These are phyloP conservation scores for Dryomyza anilis DNA, from an alignment of 2,888 invertebrate genomes.

Conservation along the genomic window DNA sequence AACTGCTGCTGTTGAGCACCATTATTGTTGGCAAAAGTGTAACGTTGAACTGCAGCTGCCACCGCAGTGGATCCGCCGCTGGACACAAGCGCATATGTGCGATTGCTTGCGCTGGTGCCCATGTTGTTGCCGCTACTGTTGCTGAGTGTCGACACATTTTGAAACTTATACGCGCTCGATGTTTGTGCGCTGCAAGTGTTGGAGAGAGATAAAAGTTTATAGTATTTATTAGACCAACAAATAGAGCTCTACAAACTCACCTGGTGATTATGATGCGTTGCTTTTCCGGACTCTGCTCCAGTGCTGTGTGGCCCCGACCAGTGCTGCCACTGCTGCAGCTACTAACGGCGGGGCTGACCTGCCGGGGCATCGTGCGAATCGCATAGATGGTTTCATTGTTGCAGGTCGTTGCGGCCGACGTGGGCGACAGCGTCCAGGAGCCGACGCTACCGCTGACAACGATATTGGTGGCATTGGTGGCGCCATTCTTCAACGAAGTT, in stretches of 20 bases:
- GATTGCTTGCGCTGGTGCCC: slow-evolving; percentile 30
- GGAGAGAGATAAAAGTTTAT: background rate
- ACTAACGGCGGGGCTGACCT: slow-evolving; percentile 38
- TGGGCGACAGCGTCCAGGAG: slow-evolving; percentile 23
- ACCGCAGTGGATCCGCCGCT: slow-evolving; percentile 36
- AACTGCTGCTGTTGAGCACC: slow-evolving; percentile 39
- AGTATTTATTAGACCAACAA: too few relatives aligned
- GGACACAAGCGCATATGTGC: slow-evolving; percentile 44
- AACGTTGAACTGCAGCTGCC: slow-evolving; percentile 45
- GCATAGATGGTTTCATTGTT: slow-evolving; percentile 41
- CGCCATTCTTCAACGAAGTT: slow-evolving; percentile 45
- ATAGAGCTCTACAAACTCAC: slow-evolving; percentile 34
- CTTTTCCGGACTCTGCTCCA: slow-evolving; percentile 47
- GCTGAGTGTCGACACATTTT: slow-evolving; percentile 45
- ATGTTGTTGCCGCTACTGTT: slow-evolving; percentile 32
- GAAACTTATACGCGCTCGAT: slow-evolving; percentile 48
- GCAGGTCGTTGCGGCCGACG: slow-evolving; percentile 10
- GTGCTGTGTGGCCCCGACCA: slow-evolving; percentile 34
- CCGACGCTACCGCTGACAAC: slow-evolving; percentile 22
- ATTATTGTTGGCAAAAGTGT: slow-evolving; percentile 44
- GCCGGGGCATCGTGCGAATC: slow-evolving; percentile 41
- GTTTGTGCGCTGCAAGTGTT: slow-evolving; percentile 37
- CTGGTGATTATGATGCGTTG: slow-evolving; percentile 50
- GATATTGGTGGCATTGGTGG: slow-evolving; percentile 29
- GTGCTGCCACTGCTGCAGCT: slow-evolving; percentile 41